Evolutionary conservation across 2,888 invertebrate species (phyloP), one percentile per base, ranked within the genome.

Genomic region (Argyresthia goedartella): DNA sequence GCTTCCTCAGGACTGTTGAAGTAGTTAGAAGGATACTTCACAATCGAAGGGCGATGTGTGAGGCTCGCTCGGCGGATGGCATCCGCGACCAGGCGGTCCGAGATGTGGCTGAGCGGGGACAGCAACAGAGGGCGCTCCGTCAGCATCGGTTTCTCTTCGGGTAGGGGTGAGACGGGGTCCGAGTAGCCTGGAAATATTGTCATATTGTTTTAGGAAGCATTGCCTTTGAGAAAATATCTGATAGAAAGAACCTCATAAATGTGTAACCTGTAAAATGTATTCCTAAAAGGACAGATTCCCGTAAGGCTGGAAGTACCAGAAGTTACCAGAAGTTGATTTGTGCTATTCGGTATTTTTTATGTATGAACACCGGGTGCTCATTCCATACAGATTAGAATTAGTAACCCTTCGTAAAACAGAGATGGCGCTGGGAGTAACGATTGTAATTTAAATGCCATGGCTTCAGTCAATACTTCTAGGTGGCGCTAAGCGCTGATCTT

Each of bases 21-120:
- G 60, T 70, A 87, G 54, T 82, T 72, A 1, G 80, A 64, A 0
- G 86, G 86, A 53, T 85, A 87, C 53, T 81, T 87, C 4, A 77
- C 74, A 1, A 73, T 65, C 0, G 80, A 75, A 0, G 82, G 80
- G 49, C 82, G 61, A 45, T 76, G 66, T 1, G 81, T 79, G 1
- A 82, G 65, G 50, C 86, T 86, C 2, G 82, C 82, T 51, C 86
- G 62, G 48, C 76, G 61, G 9, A 86, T 68, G 0, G 86, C 86
- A 55, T 86, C 86, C 0, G 66, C 81, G 1, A 85, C 84, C 4
- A 86, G 63, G 13, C 85, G 65, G 50, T 86, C 84, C 0, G 81
- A 66, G 45, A 85, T 70, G 16, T 67, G 68, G 7, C 62, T 59
- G 0, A 84, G 63, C 0, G 84, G 80, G 0, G 76, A 76, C 0